Percentiles rank a stretch among this genome's conserved stretches.
These are phyloP conservation scores for Melitaea cinxia DNA, from an alignment of 1,140 invertebrate species.

Conservation along the genomic window DNA sequence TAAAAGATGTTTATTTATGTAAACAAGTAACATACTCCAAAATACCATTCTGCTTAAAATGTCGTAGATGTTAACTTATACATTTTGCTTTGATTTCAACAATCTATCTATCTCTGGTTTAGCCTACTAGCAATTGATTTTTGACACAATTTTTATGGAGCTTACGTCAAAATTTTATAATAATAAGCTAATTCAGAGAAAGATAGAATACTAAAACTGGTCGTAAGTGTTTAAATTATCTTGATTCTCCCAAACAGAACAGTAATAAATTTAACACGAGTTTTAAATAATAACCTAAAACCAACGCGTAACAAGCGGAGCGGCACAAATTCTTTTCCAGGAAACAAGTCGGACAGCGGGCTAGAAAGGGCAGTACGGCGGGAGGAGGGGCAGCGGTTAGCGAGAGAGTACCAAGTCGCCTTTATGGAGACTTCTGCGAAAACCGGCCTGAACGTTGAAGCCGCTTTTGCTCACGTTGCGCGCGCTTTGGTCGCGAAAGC, in stretches of 20 bases:
- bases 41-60: too few relatives aligned
- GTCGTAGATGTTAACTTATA: too few relatives aligned
- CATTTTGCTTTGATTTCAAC: too few relatives aligned
- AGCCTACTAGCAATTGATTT: too few relatives aligned
- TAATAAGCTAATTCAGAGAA: too few relatives aligned
- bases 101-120: too few relatives aligned
- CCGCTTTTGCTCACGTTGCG: conserved; percentile 90
- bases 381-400: conserved; percentile 91
- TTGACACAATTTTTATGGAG: too few relatives aligned
- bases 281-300: not conserved
- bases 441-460: conserved; percentile 92
- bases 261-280: not conserved
- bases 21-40: too few relatives aligned
- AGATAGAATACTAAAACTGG: too few relatives aligned
- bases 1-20: too few relatives aligned
- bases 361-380: conserved; percentile 87
- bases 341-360: conserved; percentile 91
- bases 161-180: too few relatives aligned
- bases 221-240: not conserved
- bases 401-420: conserved; percentile 90
- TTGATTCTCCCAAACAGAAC: not conserved
- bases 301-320: conserved; percentile 23
- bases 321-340: conserved; percentile 76
- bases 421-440: conserved; percentile 95
- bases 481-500: conserved; percentile 81